Base-by-base conservation (phyloP, 1,140 invertebrate species). In the Drosophila orena region DNA sequence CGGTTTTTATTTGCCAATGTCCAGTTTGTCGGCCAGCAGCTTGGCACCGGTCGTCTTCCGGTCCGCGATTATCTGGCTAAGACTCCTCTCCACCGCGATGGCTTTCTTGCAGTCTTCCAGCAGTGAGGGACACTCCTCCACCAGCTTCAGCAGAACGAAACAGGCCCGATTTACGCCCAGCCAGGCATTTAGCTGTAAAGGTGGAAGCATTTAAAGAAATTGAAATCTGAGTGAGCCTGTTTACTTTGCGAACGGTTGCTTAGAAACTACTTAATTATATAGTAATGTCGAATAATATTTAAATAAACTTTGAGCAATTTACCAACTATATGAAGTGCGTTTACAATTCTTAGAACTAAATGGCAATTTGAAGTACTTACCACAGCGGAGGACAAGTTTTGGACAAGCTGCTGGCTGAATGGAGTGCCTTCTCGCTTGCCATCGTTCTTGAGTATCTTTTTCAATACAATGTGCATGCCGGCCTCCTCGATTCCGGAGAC, bases 401-500 rank as follows among this genome's bases (percentile, higher is more conserved):
- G 42, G 12, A 94, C 56, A 15, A 95, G 72, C 14, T 91, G 59
- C 38, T 88, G 65, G 5, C 93, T 92, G 78, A 95, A 94, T 12
- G 93, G 93, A 52, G 91, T 74, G 59, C 90, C 74, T 50, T 91
- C 70, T 7, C 93, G 90, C 2, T 92, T 81, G 54, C 93, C 93
- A 76, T 97, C 96, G 55, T 95, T 92, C 54, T 94, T 93, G 15
- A 97, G 94, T 14, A 98, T 92, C 92, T 97, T 97, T 77, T 98
- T 98, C 3, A 98, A 88, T 37, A 95, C 94, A 93, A 96, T 94
- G 91, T 97, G 96, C 60, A 97, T 93, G 12, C 96, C 97, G 0
- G 96, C 92, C 92, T 97, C 95, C 93, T 98, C 97, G n/a, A 98
- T 93, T 8, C 95, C 94, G 8, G 44, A 35, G 2, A 83, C 72